Percentiles rank a stretch among this genome's conserved stretches.
phyloP scores from a whole-genome alignment of 2,113 vertebrate genomes.

The Hassar affinis region DNA sequence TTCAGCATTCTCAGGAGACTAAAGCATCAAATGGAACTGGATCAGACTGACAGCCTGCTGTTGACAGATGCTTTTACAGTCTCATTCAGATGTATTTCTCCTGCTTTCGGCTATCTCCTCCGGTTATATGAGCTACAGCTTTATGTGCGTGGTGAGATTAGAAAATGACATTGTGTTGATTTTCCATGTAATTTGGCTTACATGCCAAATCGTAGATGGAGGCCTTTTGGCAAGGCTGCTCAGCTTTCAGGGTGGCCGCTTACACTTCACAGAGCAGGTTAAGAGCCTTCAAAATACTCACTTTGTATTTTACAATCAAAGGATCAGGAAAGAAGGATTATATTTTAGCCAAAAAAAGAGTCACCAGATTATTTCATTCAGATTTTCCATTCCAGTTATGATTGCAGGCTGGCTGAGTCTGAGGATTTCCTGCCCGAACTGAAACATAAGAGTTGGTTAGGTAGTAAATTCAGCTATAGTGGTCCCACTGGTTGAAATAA shows the following conservation, averaged over 20 bases:
- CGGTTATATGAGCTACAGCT: constrained; percentile 18
- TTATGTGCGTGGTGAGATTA: constrained; percentile 32
- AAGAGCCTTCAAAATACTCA: constrained; percentile 37
- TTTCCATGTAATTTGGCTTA: constrained; percentile 45
- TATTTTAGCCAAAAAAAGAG: not conserved
- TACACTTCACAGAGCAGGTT: constrained; percentile 27
- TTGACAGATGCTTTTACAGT: constrained; percentile 35
- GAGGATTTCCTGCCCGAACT: constrained; percentile 33
- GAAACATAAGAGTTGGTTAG: not conserved
- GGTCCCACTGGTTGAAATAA: not conserved
- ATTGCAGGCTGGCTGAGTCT: constrained; percentile 9
- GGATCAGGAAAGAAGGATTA: not conserved
- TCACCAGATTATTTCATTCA: constrained; percentile 12
- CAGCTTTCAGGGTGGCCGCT: constrained; percentile 34
- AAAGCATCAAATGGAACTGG: constrained; percentile 19
- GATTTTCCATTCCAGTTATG: constrained; percentile 35
- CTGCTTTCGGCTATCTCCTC: constrained; percentile 7
- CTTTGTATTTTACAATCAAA: constrained; percentile 42
- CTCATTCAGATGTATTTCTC: not conserved
- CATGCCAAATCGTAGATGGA: constrained; percentile 27
- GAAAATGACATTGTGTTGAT: constrained; percentile 33
- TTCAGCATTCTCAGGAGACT: constrained; percentile 19
- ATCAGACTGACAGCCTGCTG: constrained; percentile 30
- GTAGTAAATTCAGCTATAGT: constrained; percentile 1
- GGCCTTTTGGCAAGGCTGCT: not conserved